phyloP scores from a whole-genome alignment of 2,888 invertebrate genomes.

The Lypha dubia region DNA sequence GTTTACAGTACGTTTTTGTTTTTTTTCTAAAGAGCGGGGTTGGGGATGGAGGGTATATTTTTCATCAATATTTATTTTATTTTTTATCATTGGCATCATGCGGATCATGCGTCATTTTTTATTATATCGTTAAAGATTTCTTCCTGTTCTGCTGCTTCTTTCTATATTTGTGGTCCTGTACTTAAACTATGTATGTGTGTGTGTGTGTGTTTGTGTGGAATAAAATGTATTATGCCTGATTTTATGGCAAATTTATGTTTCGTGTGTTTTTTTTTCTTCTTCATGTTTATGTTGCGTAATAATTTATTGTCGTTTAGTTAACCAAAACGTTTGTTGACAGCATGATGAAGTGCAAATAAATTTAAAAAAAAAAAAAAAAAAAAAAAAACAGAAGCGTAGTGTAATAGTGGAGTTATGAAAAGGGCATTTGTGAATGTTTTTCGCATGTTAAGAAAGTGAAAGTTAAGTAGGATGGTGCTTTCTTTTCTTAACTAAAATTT shows the following conservation, averaged over 20 bases:
- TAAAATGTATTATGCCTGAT: constrained; percentile 48
- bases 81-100: constrained; percentile 72
- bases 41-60: background rate
- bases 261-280: background rate
- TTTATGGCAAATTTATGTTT: constrained; percentile 59
- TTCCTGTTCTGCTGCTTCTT: background rate
- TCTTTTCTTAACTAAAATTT: background rate
- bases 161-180: background rate
- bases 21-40: background rate
- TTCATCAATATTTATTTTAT: constrained; percentile 63
- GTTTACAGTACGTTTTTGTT: background rate
- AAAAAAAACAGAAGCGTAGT: constrained; percentile 35
- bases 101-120: constrained; percentile 66
- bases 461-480: background rate
- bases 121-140: constrained; percentile 51
- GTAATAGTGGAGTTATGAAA: background rate
- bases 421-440: background rate
- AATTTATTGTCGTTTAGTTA: constrained; percentile 70
- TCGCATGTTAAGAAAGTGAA: background rate
- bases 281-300: constrained; percentile 55
- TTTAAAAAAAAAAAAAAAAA: too few species aligned
- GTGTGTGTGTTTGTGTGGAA: background rate
- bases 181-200: background rate
- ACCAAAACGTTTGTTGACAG: constrained; percentile 65
- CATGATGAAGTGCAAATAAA: constrained; percentile 36